phyloP scores from a whole-genome alignment of 2,888 invertebrate species.

The Papilio demoleus region DNA sequence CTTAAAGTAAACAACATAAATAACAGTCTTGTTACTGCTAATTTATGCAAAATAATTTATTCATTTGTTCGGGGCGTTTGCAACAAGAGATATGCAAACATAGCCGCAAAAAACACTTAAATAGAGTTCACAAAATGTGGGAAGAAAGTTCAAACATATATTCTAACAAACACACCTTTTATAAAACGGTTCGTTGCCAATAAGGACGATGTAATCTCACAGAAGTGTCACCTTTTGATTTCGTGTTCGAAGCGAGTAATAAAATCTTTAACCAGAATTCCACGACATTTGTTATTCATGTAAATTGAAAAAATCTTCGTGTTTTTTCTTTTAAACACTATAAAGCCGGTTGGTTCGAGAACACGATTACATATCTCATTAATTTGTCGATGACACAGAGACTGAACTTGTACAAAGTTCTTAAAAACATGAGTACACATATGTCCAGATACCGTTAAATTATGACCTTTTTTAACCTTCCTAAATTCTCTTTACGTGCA shows the following conservation, averaged over 20 bases:
- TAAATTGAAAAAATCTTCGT: conserved; percentile 11
- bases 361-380: background rate
- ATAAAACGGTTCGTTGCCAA: conserved; percentile 34
- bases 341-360: conserved; percentile 5
- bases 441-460: background rate
- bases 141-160: conserved; percentile 41
- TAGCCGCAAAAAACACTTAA: conserved; percentile 46
- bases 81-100: conserved; percentile 49
- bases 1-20: conserved; percentile 19
- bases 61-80: conserved; percentile 49
- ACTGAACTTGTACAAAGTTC: background rate
- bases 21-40: conserved; percentile 24
- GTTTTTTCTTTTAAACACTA: conserved; percentile 6
- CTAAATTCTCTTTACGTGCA: background rate
- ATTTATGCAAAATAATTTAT: conserved; percentile 55
- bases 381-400: conserved; percentile 6
- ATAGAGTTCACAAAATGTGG: conserved; percentile 37
- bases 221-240: conserved; percentile 27
- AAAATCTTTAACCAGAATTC: conserved; percentile 7
- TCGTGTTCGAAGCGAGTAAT: conserved; percentile 8
- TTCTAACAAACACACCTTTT: conserved; percentile 42
- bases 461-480: background rate
- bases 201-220: conserved; percentile 27
- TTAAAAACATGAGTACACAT: background rate
- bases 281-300: conserved; percentile 15